These are phyloP conservation scores for Aurelia aurita DNA, from an alignment of 30 jellyfish, hydroid and myxozoan species.

Conservation along the genomic window DNA sequence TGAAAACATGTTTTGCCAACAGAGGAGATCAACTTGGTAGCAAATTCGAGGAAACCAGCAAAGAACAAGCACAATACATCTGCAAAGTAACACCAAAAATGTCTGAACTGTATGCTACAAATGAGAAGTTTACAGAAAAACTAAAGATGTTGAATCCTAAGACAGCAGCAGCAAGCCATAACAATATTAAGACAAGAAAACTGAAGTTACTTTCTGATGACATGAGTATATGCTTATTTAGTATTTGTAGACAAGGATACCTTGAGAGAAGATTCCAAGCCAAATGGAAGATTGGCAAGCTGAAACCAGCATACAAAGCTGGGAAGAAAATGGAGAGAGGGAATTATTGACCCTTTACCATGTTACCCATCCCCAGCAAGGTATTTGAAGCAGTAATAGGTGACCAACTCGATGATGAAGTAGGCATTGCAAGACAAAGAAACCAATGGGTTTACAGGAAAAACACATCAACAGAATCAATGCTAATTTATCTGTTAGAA, in stretches of 20 bases:
- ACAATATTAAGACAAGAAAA: constrained; percentile 2
- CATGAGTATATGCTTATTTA: neutral
- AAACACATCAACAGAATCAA: constrained; percentile 71
- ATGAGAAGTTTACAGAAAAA: constrained; percentile 8
- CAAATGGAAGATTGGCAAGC: constrained; percentile 41
- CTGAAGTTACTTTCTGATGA: constrained; percentile 22
- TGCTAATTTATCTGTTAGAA: constrained; percentile 60
- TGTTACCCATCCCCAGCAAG: too few relatives aligned
- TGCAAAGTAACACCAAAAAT: constrained; percentile 37
- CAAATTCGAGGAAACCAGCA: constrained; percentile 1
- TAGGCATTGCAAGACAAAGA: constrained; percentile 39
- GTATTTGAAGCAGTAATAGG: constrained; percentile 53
- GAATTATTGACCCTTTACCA: too few relatives aligned
- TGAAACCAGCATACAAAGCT: constrained; percentile 26
- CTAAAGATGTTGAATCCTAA: constrained; percentile 14
- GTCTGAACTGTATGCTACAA: constrained; percentile 14
- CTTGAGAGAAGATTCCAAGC: constrained; percentile 9
- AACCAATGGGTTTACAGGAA: constrained; percentile 79
- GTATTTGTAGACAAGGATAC: constrained; percentile 9
- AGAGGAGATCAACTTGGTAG: constrained; percentile 41
- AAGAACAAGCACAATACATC: constrained; percentile 13
- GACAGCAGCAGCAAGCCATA: constrained; percentile 25
- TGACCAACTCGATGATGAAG: too few relatives aligned
- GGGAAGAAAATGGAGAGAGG: constrained; percentile 22
- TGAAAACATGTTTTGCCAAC: constrained; percentile 20